These are phyloP conservation scores for Coptodon bakossiorum DNA, from an alignment of 2,113 vertebrate species.

Conservation along the genomic window DNA sequence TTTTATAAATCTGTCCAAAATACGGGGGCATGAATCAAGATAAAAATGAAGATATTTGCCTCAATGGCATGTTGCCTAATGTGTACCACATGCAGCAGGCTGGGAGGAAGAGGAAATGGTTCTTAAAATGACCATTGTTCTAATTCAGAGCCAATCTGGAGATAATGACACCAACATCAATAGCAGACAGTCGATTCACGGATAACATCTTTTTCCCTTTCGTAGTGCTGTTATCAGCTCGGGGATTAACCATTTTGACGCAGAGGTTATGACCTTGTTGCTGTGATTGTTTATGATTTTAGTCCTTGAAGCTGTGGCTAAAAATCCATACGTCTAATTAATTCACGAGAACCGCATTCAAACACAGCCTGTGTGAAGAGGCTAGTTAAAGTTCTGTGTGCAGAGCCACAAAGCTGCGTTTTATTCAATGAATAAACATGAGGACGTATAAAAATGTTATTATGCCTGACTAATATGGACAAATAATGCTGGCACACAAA, in stretches of 20 bases:
- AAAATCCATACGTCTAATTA: slow-evolving; percentile 75
- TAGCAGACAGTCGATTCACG: slow-evolving; percentile 76
- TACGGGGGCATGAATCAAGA: slow-evolving; percentile 19
- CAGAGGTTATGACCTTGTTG: slow-evolving; percentile 77
- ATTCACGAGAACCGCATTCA: slow-evolving; percentile 19
- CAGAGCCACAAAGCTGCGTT: neutral
- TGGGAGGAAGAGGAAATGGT: slow-evolving; percentile 62
- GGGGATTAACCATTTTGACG: slow-evolving; percentile 80
- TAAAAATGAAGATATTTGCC: slow-evolving; percentile 50
- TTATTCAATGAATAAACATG: neutral
- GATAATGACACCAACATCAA: slow-evolving; percentile 79
- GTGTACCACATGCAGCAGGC: slow-evolving; percentile 60
- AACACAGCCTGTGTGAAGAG: neutral
- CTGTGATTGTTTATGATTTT: slow-evolving; percentile 83
- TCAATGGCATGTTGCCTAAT: slow-evolving; percentile 66
- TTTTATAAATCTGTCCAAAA: slow-evolving; percentile 1
- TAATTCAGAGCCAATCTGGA: slow-evolving; percentile 81
- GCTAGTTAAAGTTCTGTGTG: neutral
- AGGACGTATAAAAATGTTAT: neutral
- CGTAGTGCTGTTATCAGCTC: slow-evolving; percentile 55
- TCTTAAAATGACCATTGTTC: slow-evolving; percentile 69
- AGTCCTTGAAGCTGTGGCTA: slow-evolving; percentile 78
- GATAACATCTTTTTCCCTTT: slow-evolving; percentile 66
- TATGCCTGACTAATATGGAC: neutral
- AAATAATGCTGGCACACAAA: neutral